Evolutionary conservation across 2,797 vertebrate genomes (phyloP), one percentile per base, ranked within the genome.

Genomic region (Acipenser transmontanus): DNA sequence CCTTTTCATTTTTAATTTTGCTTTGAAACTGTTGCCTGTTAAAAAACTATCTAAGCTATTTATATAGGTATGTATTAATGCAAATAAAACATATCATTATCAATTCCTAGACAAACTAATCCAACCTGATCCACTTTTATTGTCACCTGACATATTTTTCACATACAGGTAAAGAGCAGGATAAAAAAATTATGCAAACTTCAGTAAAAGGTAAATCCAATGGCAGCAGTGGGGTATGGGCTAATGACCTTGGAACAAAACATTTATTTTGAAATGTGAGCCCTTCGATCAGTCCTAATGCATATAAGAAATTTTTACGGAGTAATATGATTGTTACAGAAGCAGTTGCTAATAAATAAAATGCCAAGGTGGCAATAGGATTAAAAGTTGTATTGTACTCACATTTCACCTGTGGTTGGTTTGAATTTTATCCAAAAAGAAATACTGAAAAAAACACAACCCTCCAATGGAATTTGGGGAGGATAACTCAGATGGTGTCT

Each of bases 321-420:
- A 57, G 54, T 57, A 57, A 57, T 57, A n/a, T 57, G 54, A 57
- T 57, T 9, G 14, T 57, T 57, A n/a, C 12, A n/a, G 12, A n/a
- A 57, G 11, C 54, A 57, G 54, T 57, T 57, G 7, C 9, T 57
- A n/a, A 34, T 34, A 11, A 57, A 11, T 57, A 57, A 57, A 11
- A 57, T 2, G 12, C 12, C 7, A n/a, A 7, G 11, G 54, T 57
- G 54, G 54, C 14, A 11, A 57, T 57, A 7, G 54, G n/a, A 57
- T 57, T 57, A n/a, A n/a, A 57, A 12, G 54, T 57, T 57, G 54
- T 13, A 11, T 11, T 11, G 54, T 13, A 11, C 54, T 57, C 12
- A n/a, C 9, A 13, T 57, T 57, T 3, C 54, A 57, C 54, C 54
- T 57, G 54, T 57, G 7, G 9, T 57, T 57, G 54, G 12, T 57